Conservation (phyloP, 2,888 invertebrate species). For the Oegoconia quadripuncta region DNA sequence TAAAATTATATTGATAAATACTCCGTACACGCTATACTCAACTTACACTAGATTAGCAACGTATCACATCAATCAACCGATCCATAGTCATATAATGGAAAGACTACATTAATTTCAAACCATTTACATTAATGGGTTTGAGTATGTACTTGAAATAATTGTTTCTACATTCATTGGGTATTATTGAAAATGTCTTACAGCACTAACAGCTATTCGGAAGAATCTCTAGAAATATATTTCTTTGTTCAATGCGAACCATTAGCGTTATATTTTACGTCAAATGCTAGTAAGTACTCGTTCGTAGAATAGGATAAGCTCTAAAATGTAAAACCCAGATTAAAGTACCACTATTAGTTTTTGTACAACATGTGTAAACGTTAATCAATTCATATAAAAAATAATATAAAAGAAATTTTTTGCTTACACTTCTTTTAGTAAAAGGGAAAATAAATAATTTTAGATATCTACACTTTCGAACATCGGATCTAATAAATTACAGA, state of each 20-base stretch:
- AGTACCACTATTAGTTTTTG: conserved; percentile 1
- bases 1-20: conserved; percentile 73
- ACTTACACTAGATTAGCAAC: conserved; percentile 61
- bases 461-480: conserved; percentile 7
- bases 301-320: conserved; percentile 7
- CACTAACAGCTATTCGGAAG: conserved; percentile 21
- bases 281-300: conserved; percentile 11
- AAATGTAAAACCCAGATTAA: conserved; percentile 7
- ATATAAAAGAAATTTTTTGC: conserved; percentile 1
- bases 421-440: background rate
- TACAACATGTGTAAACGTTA: conserved; percentile 4
- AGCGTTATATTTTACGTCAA: conserved; percentile 1
- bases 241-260: conserved; percentile 5
- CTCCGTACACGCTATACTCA: conserved; percentile 60
- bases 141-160: conserved; percentile 32
- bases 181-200: conserved; percentile 8
- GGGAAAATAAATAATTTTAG: conserved; percentile 6
- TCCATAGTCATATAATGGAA: conserved; percentile 55
- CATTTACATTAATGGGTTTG: conserved; percentile 30
- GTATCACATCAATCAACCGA: conserved; percentile 71
- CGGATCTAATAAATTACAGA: background rate
- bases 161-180: conserved; percentile 33
- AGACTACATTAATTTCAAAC: conserved; percentile 34
- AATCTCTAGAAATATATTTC: conserved; percentile 12
- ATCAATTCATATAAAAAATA: background rate